Base-by-base conservation (phyloP, 2,888 invertebrate genomes). In the Leptopilina drosophilae region DNA sequence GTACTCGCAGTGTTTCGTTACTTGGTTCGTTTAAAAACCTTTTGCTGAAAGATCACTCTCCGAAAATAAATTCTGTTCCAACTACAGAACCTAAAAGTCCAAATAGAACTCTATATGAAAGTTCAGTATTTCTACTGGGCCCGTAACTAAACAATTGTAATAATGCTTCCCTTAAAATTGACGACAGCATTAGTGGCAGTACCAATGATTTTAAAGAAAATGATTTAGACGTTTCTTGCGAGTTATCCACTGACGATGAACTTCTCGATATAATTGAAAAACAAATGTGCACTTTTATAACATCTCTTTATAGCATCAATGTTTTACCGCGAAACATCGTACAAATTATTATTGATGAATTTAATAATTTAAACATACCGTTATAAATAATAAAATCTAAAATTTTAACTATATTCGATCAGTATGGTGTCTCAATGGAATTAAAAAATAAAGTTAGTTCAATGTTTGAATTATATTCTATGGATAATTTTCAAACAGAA, bases 281-380 rank as follows among this genome's bases (percentile, higher is more conserved):
- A 66, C 66, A 66, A 66, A 66, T 20, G 20, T 66, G 66, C 20
- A 26, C 20, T 5, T 42, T 66, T n/a, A n/a, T n/a, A n/a, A n/a
- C n/a, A n/a, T n/a, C n/a, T n/a, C n/a, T n/a, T n/a, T 9, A 66
- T 66, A 66, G 9, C 66, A 33, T 33, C 33, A 33, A 33, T 1
- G 1, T 33, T n/a, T n/a, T n/a, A n/a, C n/a, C n/a, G n/a, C n/a
- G n/a, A n/a, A n/a, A n/a, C n/a, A n/a, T n/a, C n/a, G 2, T 4
- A 33, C 1, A 1, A n/a, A n/a, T n/a, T n/a, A n/a, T n/a, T n/a
- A n/a, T n/a, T 8, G 66, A 66, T 66, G 59, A 59, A 59, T 59
- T n/a, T n/a, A 15, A 59, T 5, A 59, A 59, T 7, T 5, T 59
- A 59, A 59, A n/a, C 15, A 5, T 59, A 7, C 59, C 59, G 5